Evolutionary conservation across 2,888 invertebrate genomes (phyloP), one percentile per base, ranked within the genome.

Genomic region (Apoda limacodes): DNA sequence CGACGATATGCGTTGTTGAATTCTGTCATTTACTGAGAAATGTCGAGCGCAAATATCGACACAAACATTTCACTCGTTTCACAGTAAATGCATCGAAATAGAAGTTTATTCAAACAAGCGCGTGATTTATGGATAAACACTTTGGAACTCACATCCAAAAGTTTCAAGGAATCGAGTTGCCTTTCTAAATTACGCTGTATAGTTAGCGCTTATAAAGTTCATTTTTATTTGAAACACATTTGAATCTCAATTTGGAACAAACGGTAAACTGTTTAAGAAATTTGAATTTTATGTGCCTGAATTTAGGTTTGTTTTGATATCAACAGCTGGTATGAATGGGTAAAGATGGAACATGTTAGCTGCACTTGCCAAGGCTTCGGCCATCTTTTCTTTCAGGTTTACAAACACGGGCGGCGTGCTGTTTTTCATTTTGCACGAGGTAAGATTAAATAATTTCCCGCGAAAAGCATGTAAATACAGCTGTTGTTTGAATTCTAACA

Each of bases 41-140:
- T n/a, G n/a, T n/a, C n/a, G n/a, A n/a, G n/a, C n/a, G n/a, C n/a
- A 17, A 7, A 7, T 17, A 17, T 7, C 17, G 5, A 17, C 17
- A 17, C 5, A 17, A 17, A 17, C 7, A 17, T 17, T 17, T 17
- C 17, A 17, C 7, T 17, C 17, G 57, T 56, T 76, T 75, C 68
- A 57, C 61, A 43, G 65, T 65, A 72, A 17, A 70, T 55, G 58
- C 62, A 61, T 76, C 59, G 57, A 78, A 80, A 80, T 80, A 78
- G 76, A 75, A 70, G 61, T 67, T 63, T 64, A 60, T 58, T 67
- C 57, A 76, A 72, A 76, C 76, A 78, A 69, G 72, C 57, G 59
- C 75, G 78, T 76, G 80, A 74, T 76, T 68, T 68, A 78, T 52
- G 57, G 48, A 64, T 78, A 80, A 78, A 80, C 78, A 80, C 45